These are phyloP conservation scores for Magallana ariakensis DNA, from an alignment of 1,140 invertebrate species.

Conservation along the genomic window DNA sequence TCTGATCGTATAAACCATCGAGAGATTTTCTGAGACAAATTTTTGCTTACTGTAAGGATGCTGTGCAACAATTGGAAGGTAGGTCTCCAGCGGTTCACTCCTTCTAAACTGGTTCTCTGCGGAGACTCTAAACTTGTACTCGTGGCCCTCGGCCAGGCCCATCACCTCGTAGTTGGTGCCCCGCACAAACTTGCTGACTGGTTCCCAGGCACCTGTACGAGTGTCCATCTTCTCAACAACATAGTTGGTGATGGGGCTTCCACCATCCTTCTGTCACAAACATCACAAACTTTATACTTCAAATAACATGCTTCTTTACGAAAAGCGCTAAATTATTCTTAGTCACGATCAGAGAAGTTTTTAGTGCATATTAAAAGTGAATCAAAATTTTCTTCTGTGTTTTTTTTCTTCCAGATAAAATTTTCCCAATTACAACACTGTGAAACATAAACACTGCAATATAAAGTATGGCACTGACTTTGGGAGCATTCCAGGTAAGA, in stretches of 20 bases:
- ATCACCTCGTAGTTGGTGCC: slow-evolving; percentile 96
- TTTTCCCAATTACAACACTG: no score
- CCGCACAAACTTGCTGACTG: slow-evolving; percentile 95
- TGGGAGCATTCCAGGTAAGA: slow-evolving; percentile 94
- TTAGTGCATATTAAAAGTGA: no score
- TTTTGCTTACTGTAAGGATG: slow-evolving; percentile 91
- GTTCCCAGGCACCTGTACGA: slow-evolving; percentile 93
- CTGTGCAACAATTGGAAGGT: slow-evolving; percentile 92
- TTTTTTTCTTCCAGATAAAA: no score
- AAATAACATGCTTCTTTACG: no score
- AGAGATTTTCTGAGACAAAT: no score
- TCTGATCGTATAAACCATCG: no score
- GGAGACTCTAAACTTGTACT: slow-evolving; percentile 95
- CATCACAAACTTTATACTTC: no score
- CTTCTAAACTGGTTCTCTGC: slow-evolving; percentile 99
- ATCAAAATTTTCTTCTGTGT: no score
- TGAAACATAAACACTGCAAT: neutral
- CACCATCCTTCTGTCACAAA: slow-evolving; percentile 90
- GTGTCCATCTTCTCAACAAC: slow-evolving; percentile 98
- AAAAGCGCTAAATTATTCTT: no score
- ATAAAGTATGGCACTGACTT: slow-evolving; percentile 62
- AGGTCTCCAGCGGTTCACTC: slow-evolving; percentile 93
- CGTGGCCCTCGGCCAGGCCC: slow-evolving; percentile 95
- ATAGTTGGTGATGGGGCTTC: slow-evolving; percentile 97
- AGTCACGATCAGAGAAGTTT: no score